Evolutionary conservation across 2,888 invertebrate species (phyloP).

Genomic region (Candidula unifasciata): DNA sequence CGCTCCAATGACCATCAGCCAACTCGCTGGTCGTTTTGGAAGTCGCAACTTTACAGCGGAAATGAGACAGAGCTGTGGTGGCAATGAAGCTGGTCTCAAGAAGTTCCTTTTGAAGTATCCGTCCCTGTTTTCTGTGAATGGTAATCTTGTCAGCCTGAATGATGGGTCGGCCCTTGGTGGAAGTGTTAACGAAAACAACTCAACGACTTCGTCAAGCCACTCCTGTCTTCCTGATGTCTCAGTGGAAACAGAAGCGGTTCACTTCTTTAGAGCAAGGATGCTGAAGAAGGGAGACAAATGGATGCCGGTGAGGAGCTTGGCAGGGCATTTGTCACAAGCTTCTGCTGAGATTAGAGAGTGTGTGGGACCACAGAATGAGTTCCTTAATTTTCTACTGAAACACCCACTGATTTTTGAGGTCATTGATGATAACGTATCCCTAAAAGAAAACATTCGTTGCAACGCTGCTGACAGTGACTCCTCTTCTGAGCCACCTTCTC

Average conservation of each 20-base stretch:
- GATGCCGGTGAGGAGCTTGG: constrained; percentile 95
- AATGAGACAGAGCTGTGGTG: constrained; percentile 86
- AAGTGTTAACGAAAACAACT: constrained; percentile 73
- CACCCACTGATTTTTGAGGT: constrained; percentile 78
- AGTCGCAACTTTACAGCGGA: constrained; percentile 99
- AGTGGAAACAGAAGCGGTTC: constrained; percentile 93
- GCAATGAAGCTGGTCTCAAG: constrained; percentile 94
- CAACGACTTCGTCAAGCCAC: constrained; percentile 68
- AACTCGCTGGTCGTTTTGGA: constrained; percentile 98
- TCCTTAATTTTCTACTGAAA: constrained; percentile 75
- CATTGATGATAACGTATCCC: constrained; percentile 75
- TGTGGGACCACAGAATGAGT: constrained; percentile 78
- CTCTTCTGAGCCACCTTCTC: constrained; percentile 62
- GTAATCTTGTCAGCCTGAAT: constrained; percentile 73
- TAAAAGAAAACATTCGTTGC: constrained; percentile 73
- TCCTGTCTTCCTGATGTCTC: constrained; percentile 73
- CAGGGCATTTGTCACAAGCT: constrained; percentile 97
- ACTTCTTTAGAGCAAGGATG: constrained; percentile 96
- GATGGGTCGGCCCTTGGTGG: constrained; percentile 76
- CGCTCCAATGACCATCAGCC: constrained; percentile 95
- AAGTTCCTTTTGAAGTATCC: constrained; percentile 98
- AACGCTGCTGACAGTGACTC: constrained; percentile 70
- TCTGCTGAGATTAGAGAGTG: constrained; percentile 91
- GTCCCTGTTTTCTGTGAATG: constrained; percentile 94
- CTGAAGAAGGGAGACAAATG: constrained; percentile 95